phyloP scores from a whole-genome alignment of 1,140 invertebrate species.

The Drosophila sechellia region DNA sequence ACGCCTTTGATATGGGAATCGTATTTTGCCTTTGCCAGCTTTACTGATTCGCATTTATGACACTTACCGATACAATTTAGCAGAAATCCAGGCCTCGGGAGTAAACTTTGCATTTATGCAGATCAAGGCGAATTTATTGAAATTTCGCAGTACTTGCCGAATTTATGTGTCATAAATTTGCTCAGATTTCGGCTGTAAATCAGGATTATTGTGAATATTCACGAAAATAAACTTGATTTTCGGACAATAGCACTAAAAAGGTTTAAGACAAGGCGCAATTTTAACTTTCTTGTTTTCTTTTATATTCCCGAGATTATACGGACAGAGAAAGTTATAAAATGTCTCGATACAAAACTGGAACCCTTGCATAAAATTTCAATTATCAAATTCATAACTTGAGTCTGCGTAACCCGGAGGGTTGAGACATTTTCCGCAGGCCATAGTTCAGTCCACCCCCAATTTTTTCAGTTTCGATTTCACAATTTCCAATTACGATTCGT shows the following conservation, averaged over 20 bases:
- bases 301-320: background rate
- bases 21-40: conserved; percentile 15
- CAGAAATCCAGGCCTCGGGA: conserved; percentile 24
- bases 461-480: conserved; percentile 43
- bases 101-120: conserved; percentile 53
- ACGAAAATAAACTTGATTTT: conserved; percentile 3
- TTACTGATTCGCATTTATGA: conserved; percentile 67
- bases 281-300: background rate
- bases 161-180: conserved; percentile 62
- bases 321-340: too few species aligned
- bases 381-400: conserved; percentile 27
- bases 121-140: conserved; percentile 70
- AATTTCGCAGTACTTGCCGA: conserved; percentile 43
- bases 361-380: conserved; percentile 40
- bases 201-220: conserved; percentile 5
- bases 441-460: conserved; percentile 58
- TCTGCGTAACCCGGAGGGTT: conserved; percentile 1
- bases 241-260: background rate
- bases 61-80: conserved; percentile 75
- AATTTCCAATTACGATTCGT: conserved; percentile 68
- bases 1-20: conserved; percentile 53
- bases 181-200: conserved; percentile 42
- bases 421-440: conserved; percentile 34
- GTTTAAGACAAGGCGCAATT: background rate
- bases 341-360: too few species aligned